Evolutionary conservation across 2,113 vertebrate genomes (phyloP).

Genomic region (Pseudopipra pipra): DNA sequence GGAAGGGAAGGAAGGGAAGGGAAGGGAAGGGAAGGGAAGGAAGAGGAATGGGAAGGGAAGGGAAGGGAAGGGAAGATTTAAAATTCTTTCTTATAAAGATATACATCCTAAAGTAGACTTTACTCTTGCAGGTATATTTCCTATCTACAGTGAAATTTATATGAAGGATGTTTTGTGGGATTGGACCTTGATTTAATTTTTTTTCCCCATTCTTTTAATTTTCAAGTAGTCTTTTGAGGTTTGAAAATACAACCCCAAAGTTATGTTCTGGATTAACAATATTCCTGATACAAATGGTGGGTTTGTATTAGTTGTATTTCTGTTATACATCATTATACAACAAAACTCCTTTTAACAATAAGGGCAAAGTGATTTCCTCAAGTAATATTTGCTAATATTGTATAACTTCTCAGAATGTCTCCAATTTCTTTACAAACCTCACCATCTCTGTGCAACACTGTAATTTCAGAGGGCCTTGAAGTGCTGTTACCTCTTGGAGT

Average conservation of each 20-base stretch:
- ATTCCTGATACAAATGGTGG: background rate
- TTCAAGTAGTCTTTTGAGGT: background rate
- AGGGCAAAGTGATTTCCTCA: background rate
- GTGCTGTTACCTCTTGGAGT: constrained; percentile 13
- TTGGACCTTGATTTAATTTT: background rate
- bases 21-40: too few relatives aligned
- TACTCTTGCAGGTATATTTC: background rate
- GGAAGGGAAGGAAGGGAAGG: too few relatives aligned
- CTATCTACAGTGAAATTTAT: background rate
- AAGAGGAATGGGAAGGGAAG: fast-evolving
- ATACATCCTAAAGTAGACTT: background rate
- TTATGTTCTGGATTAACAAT: background rate
- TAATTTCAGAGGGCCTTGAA: constrained; percentile 22
- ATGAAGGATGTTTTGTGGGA: background rate
- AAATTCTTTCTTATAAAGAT: background rate
- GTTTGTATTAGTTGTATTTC: background rate
- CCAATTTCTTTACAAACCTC: background rate
- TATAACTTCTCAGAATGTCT: background rate
- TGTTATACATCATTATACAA: background rate
- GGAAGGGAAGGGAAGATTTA: background rate
- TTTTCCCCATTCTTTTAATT: background rate
- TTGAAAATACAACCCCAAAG: background rate
- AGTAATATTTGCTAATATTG: constrained; percentile 2
- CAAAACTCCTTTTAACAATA: background rate
- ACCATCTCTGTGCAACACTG: background rate